Evolutionary conservation across 2,113 vertebrate species (phyloP), one percentile per base, ranked within the genome.

Genomic region (Amblyornis subalaris): DNA sequence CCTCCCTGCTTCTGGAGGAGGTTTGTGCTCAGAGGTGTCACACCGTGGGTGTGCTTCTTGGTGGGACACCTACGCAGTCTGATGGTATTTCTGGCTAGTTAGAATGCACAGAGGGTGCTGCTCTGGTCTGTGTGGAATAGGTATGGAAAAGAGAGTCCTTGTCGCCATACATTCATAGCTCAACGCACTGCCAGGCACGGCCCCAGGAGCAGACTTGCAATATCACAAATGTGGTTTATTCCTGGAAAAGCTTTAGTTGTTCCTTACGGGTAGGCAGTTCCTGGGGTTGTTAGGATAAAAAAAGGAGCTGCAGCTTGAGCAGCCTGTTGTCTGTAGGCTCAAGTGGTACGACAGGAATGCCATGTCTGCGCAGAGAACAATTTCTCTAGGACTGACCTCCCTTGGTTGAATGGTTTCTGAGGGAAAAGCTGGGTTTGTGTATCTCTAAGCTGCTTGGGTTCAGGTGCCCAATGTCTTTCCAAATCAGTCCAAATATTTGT

Each of bases 261-360:
- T 85, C 31, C n/a, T 67, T 66, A 36, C 0, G 18, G 33, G 10
- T 48, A 66, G 33, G 33, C 33, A 29, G 16, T 88, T 88, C 28
- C 48, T 38, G 42, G 60, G 22, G 48, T 28, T 81, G 44, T 45
- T 55, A 51, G 17, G 61, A 48, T 51, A 6, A 60, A 89, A 77
- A 88, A 76, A 66, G 26, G 42, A 65, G 35, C 0, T 0, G 51
- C 60, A 70, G 47, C n/a, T 90, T 64, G 89, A 92, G 33, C 60
- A 73, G 76, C 29, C 47, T 58, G 11, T 47, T 73, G 48, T 84
- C 70, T 71, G 57, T 44, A 77, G 47, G 24, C 21, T 74, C 3
- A 1, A 40, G 60, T 8, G n/a, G 7, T 28, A n/a, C 0, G 0
- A n/a, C 0, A 2, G 65, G 76, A 66, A 31, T 0, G 0, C 26